Conservation (phyloP, 2,797 vertebrate species). For the Pangasius djambal region DNA sequence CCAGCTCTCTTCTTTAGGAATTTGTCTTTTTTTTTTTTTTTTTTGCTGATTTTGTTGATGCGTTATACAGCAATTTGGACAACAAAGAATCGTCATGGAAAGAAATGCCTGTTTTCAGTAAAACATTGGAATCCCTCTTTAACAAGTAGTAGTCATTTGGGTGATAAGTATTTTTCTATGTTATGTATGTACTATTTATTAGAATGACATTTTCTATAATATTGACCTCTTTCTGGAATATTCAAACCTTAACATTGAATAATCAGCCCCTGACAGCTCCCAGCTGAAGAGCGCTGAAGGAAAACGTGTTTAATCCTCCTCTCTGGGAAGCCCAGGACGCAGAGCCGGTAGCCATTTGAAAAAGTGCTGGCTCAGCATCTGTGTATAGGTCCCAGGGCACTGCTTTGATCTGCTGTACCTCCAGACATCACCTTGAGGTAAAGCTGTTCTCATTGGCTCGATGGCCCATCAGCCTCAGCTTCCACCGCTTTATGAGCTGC, state of each 20-base stretch:
- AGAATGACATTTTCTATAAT: background rate
- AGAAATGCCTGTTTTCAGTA: background rate
- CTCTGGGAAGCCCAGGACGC: slow-evolving; percentile 63
- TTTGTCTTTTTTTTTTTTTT: background rate
- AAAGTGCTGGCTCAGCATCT: slow-evolving; percentile 78
- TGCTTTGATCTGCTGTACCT: slow-evolving; percentile 81
- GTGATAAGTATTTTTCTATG: background rate
- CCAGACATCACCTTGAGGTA: slow-evolving; percentile 80
- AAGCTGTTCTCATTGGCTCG: slow-evolving; percentile 66
- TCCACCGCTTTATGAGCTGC: slow-evolving; percentile 68
- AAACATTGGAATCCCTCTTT: background rate
- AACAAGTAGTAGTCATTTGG: background rate
- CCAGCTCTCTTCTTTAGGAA: background rate
- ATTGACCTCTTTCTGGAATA: background rate
- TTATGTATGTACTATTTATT: background rate
- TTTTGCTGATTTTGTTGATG: slow-evolving; percentile 38
- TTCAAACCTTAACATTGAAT: background rate
- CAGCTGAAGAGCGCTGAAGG: slow-evolving; percentile 59
- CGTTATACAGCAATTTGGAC: slow-evolving; percentile 37
- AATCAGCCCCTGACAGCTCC: slow-evolving; percentile 61
- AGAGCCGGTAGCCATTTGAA: slow-evolving; percentile 69
- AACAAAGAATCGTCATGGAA: slow-evolving; percentile 4
- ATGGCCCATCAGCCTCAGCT: slow-evolving; percentile 76
- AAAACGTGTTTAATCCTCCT: slow-evolving; percentile 63
- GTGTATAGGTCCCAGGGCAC: slow-evolving; percentile 75